Conservation (phyloP, 2,113 vertebrate genomes). For the Hemibagrus wyckioides region DNA sequence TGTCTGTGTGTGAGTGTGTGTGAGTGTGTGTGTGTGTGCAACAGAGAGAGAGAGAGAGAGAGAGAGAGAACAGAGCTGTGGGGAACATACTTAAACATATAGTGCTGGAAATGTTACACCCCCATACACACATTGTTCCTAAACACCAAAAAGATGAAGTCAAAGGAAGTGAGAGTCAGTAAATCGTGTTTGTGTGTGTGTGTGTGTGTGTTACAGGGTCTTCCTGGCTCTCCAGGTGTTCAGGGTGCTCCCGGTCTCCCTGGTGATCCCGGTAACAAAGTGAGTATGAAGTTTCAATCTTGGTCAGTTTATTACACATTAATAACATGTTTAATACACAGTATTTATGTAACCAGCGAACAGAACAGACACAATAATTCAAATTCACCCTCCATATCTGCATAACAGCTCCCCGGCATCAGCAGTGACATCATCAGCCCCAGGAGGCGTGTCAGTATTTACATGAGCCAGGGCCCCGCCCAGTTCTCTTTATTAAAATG, state of each 20-base stretch:
- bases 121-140: constrained; percentile 58
- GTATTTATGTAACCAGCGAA: not conserved
- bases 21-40: not conserved
- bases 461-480: not conserved
- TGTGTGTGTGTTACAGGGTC: constrained; percentile 78
- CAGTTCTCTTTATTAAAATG: not conserved
- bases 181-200: constrained; percentile 58
- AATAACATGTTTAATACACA: not conserved
- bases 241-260: constrained; percentile 85
- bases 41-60: not conserved
- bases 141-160: constrained; percentile 68
- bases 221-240: constrained; percentile 87
- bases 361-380: not conserved
- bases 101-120: not conserved
- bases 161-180: constrained; percentile 66
- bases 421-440: not conserved
- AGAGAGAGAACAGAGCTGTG: not conserved
- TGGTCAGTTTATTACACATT: constrained; percentile 10
- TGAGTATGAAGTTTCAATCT: constrained; percentile 75
- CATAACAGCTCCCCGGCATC: not conserved
- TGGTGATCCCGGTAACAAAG: constrained; percentile 93
- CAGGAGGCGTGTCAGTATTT: not conserved
- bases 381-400: not conserved
- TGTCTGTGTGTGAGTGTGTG: too few relatives aligned
- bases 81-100: not conserved